These are phyloP conservation scores for Clupea harengus DNA, from an alignment of 2,113 vertebrate species.

Conservation along the genomic window DNA sequence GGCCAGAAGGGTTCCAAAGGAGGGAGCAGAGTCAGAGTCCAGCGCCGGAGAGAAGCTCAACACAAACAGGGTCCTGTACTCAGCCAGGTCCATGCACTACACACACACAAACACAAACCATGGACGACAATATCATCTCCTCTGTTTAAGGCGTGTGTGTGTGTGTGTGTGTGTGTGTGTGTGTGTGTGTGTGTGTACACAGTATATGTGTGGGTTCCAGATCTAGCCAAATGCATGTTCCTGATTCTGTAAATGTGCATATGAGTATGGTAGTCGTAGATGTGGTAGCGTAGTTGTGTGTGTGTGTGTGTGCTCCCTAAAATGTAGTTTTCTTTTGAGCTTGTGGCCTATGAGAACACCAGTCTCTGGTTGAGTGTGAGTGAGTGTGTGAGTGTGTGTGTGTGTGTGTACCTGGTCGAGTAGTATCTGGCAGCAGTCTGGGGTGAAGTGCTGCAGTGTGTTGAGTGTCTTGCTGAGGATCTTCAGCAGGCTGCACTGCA, in stretches of 20 bases:
- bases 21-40: constrained; percentile 92
- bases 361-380: background rate
- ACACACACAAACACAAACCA: constrained; percentile 10
- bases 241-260: background rate
- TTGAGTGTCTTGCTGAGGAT: constrained; percentile 95
- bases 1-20: constrained; percentile 92
- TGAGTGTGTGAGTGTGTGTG: constrained; percentile 3
- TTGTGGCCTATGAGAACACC: background rate
- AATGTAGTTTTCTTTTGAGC: background rate
- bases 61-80: constrained; percentile 89
- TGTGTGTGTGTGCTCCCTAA: background rate
- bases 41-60: constrained; percentile 94
- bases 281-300: background rate
- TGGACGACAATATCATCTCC: background rate
- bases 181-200: background rate
- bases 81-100: constrained; percentile 91
- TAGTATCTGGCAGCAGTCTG: constrained; percentile 95
- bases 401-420: constrained; percentile 82
- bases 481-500: constrained; percentile 94
- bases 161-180: background rate
- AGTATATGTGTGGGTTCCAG: background rate
- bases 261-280: no score
- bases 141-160: background rate
- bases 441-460: constrained; percentile 91
- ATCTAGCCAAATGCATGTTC: background rate